Evolutionary conservation across 2,888 invertebrate species (phyloP).

Genomic region (Augochlorella aurata): DNA sequence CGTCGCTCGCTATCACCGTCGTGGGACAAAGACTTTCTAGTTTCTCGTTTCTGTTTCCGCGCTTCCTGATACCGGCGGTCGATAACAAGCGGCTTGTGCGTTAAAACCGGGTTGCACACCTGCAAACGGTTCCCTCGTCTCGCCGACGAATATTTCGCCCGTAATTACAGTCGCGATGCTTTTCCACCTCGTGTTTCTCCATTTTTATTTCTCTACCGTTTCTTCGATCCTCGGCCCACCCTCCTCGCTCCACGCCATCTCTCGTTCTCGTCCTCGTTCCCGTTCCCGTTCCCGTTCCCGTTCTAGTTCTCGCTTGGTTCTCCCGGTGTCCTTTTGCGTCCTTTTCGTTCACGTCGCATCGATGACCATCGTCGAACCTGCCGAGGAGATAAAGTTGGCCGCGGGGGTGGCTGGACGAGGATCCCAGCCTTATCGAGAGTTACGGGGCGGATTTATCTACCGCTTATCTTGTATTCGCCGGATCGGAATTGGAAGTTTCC

Average conservation of each 20-base stretch:
- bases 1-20: conserved; percentile 65
- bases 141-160: conserved; percentile 22
- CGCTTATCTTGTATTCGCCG: conserved; percentile 53
- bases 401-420: conserved; percentile 8
- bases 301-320: not conserved
- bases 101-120: conserved; percentile 60
- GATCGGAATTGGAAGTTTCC: conserved; percentile 58
- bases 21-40: conserved; percentile 74
- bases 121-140: conserved; percentile 44
- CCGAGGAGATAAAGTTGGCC: conserved; percentile 37
- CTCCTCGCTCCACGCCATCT: not conserved
- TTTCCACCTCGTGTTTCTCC: conserved; percentile 2
- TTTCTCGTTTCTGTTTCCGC: conserved; percentile 71
- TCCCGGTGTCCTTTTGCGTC: not conserved
- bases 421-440: conserved; percentile 48
- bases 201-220: not conserved
- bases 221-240: not conserved
- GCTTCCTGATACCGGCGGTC: conserved; percentile 61
- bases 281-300: not conserved
- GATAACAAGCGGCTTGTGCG: conserved; percentile 55
- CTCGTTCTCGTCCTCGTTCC: not conserved
- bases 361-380: conserved; percentile 6
- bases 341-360: not conserved
- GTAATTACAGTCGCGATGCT: conserved; percentile 45
- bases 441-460: conserved; percentile 50